Conservation (phyloP, 1,140 invertebrate genomes). For the Tetragnatha versicolor region DNA sequence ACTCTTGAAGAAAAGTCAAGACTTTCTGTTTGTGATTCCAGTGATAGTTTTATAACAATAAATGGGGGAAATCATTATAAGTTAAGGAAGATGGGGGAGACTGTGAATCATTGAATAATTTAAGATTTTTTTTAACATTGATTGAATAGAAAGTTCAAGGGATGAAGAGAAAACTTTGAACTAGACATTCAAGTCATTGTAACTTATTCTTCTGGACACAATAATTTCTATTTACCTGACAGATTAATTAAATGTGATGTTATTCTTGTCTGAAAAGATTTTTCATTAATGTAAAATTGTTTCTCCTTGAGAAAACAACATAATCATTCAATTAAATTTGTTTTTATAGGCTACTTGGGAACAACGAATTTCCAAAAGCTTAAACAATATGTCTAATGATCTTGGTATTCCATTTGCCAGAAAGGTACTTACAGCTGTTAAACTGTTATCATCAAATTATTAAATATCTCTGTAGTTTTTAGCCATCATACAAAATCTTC, state of each 20-base stretch:
- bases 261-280: neutral
- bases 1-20: no score
- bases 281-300: neutral
- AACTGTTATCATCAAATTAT: neutral
- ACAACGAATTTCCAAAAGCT: conserved; percentile 88
- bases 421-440: conserved; percentile 60
- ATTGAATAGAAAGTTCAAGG: no score
- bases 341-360: conserved; percentile 81
- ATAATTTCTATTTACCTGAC: neutral
- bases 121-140: no score
- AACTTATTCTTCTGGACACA: neutral
- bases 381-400: conserved; percentile 94
- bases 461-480: neutral
- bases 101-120: no score
- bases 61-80: no score
- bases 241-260: neutral
- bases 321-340: neutral
- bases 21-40: no score
- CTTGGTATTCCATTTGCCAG: conserved; percentile 70
- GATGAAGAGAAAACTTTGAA: neutral
- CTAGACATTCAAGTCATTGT: neutral
- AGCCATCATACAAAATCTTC: neutral
- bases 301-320: neutral
- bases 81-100: no score
- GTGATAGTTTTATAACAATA: no score